A percentile compares a stretch with the other conserved stretches of the same genome.
phyloP scores from a whole-genome alignment of 2,113 vertebrate species.

The Scatophagus argus region DNA sequence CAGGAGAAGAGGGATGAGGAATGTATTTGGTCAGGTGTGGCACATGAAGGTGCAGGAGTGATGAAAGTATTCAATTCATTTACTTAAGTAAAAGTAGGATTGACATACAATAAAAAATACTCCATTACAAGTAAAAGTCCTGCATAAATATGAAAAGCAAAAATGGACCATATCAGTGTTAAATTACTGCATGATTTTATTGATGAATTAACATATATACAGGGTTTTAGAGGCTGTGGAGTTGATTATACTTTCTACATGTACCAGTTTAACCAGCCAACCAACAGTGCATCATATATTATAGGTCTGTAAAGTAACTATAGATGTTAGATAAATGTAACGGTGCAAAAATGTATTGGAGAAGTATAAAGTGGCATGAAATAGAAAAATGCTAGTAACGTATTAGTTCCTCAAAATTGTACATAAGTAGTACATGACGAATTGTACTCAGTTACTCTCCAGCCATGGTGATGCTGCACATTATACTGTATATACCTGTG shows the following conservation, averaged over 20 bases:
- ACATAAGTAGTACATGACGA: background rate
- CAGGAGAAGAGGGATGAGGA: constrained; percentile 76
- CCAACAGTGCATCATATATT: background rate
- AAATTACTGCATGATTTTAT: too few species aligned
- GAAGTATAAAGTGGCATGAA: background rate
- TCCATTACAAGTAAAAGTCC: background rate
- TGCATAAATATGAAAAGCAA: background rate
- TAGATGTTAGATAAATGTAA: background rate
- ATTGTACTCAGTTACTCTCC: background rate
- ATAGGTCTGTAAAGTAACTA: background rate
- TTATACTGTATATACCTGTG: background rate
- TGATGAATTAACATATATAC: too few species aligned
- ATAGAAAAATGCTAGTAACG: too few species aligned
- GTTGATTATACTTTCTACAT: background rate
- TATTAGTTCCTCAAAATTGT: too few species aligned
- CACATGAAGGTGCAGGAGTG: constrained; percentile 58
- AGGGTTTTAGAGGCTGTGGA: too few species aligned
- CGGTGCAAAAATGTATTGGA: too few species aligned
- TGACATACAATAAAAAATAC: background rate
- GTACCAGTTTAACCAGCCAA: background rate
- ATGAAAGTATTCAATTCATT: constrained; percentile 21
- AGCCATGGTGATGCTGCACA: background rate
- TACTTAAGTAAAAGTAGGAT: constrained; percentile 23
- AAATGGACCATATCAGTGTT: too few species aligned
- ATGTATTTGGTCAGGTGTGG: constrained; percentile 85